phyloP scores from a whole-genome alignment of 2,113 vertebrate genomes.

The Prionailurus bengalensis region DNA sequence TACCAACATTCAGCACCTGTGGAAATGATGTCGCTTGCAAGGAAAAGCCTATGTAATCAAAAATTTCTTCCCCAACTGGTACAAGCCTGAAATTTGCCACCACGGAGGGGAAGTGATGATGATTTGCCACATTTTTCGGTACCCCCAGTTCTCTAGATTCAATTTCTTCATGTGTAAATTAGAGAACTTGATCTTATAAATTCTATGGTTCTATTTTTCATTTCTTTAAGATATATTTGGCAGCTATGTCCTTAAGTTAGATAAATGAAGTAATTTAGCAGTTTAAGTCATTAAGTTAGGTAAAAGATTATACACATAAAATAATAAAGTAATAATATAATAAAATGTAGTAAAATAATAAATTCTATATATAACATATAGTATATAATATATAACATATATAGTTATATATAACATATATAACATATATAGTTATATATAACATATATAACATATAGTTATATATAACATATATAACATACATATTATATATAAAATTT shows the following conservation, averaged over 20 bases:
- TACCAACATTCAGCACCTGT: not conserved
- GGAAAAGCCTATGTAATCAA: not conserved
- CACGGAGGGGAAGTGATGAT: not conserved
- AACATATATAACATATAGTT: too few species aligned
- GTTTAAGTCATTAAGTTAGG: not conserved
- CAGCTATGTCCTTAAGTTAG: not conserved
- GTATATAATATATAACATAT: too few species aligned
- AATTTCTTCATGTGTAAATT: not conserved
- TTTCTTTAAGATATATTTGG: not conserved
- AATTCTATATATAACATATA: too few species aligned
- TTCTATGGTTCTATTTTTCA: not conserved
- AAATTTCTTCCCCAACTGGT: not conserved
- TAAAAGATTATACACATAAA: not conserved
- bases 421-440: too few species aligned
- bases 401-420: not conserved
- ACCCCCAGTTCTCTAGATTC: not conserved
- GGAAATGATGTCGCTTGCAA: not conserved
- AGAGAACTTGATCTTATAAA: not conserved
- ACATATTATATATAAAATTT: not conserved
- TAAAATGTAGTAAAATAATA: too few species aligned
- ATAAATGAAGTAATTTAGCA: not conserved
- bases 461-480: too few species aligned
- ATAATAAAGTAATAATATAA: too few species aligned
- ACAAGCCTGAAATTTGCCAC: not conserved
- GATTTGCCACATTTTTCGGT: not conserved